These are phyloP conservation scores for Acheta domesticus DNA, from an alignment of 2,888 invertebrate species.

Conservation along the genomic window DNA sequence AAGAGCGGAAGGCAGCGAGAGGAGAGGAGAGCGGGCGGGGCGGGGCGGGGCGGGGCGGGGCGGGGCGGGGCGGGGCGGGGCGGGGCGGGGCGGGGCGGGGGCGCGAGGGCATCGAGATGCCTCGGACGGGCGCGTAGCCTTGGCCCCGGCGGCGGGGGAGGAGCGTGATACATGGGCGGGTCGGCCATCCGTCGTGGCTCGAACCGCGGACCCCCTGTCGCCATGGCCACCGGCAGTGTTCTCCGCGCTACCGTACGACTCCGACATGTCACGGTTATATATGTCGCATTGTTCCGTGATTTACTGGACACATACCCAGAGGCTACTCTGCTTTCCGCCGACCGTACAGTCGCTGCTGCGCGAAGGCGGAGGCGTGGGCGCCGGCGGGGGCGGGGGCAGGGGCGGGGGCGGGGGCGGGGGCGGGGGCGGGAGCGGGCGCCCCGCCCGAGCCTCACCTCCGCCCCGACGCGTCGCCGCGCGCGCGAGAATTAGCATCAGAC, in stretches of 20 bases:
- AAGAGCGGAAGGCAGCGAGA: too few species aligned
- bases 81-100: too few species aligned
- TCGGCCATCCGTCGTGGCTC: conserved; percentile 1
- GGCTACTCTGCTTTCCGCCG: conserved; percentile 22
- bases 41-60: too few species aligned
- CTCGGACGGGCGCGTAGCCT: conserved; percentile 9
- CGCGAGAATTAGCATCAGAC: conserved; percentile 1
- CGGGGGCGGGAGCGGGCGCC: background rate
- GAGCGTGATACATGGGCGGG: conserved; percentile 22
- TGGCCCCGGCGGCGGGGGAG: conserved; percentile 18
- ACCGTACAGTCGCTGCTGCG: conserved; percentile 19
- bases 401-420: background rate
- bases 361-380: background rate
- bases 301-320: conserved; percentile 30
- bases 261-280: conserved; percentile 31
- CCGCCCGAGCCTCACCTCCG: background rate
- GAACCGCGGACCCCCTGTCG: conserved; percentile 33
- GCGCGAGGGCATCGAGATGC: background rate
- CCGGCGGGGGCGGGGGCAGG: background rate
- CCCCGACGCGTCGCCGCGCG: conserved; percentile 18
- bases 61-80: accelerated
- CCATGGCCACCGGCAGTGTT: conserved; percentile 32
- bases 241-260: conserved; percentile 29
- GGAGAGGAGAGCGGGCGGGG: too few species aligned
- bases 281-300: conserved; percentile 33